Base-by-base conservation (phyloP, 2,797 vertebrate species). In the Darevskia nairensis region DNA sequence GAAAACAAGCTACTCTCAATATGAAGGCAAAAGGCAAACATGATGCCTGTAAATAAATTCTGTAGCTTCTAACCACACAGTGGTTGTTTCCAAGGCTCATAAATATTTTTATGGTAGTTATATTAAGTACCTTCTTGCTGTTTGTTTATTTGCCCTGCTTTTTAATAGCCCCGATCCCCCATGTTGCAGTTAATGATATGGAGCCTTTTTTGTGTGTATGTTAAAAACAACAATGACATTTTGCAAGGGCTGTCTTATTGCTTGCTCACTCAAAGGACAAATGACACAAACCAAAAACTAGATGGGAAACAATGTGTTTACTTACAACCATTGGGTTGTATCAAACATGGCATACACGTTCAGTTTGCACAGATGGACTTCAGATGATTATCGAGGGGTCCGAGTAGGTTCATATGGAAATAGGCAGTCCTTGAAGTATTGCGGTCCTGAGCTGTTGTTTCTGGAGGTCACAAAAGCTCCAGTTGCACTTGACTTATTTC, bases 31-130 rank as follows among this genome's bases (percentile, higher is more conserved):
- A 66, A 93, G 61, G 83, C 85, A 86, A 89, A 88, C 44, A 82
- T 50, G 2, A 44, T 86, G 59, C 55, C 35, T 77, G 80, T 19
- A 10, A 91, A 29, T 90, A 82, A 86, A 80, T 89, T 80, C 10
- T 87, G 7, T 3, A 84, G 35, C 84, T 92, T 94, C 21, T 35
- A 68, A 80, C 32, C 1, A 84, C 39, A 85, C 88, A 91, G n/a
- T 88, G 1, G 79, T 90, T 89, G 15, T 83, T 85, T 66, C 72
- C 75, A 61, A 78, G 77, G 74, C 77, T 90, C 3, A 89, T 89
- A 91, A 80, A 44, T 89, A 89, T 87, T 94, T 76, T 93, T 87
- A 82, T 90, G 92, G 89, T 21, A 88, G 29, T 88, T 69, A 4
- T 74, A 87, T 39, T 90, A 80, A 91, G 66, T 84, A 2, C 19